Evolutionary conservation across 2,113 vertebrate species (phyloP).

Genomic region (Narcine bancroftii): DNA sequence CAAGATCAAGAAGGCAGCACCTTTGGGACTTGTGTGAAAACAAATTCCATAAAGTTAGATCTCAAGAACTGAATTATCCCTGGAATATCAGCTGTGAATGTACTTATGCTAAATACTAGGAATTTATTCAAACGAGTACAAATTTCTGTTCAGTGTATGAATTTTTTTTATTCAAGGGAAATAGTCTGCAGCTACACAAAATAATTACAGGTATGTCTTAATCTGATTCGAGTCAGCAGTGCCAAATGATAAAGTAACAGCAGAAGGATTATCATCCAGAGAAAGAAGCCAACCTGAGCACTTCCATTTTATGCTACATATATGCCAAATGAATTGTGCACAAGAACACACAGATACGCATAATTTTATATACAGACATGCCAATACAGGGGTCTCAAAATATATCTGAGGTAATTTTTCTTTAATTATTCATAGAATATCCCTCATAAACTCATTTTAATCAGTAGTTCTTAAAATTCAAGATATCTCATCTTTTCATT

Average conservation of each 20-base stretch:
- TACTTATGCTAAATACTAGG: background rate
- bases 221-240: background rate
- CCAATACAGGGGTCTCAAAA: background rate
- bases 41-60: background rate
- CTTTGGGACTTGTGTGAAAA: conserved; percentile 5
- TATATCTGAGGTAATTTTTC: background rate
- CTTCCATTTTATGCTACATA: background rate
- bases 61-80: conserved; percentile 25
- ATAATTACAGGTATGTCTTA: conserved; percentile 1
- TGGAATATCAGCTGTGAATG: background rate
- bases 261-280: background rate
- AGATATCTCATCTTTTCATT: too few species aligned
- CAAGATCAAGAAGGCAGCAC: background rate
- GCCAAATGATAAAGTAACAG: background rate
- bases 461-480: background rate
- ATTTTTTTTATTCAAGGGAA: conserved; percentile 10
- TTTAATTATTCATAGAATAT: background rate
- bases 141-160: background rate
- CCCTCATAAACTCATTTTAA: background rate
- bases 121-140: conserved; percentile 12
- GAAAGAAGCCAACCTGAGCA: background rate
- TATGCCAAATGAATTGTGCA: background rate
- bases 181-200: background rate
- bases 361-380: background rate
- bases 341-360: background rate